Evolutionary conservation across 1,140 invertebrate species (phyloP).

Genomic region (Oryzaephilus surinamensis): DNA sequence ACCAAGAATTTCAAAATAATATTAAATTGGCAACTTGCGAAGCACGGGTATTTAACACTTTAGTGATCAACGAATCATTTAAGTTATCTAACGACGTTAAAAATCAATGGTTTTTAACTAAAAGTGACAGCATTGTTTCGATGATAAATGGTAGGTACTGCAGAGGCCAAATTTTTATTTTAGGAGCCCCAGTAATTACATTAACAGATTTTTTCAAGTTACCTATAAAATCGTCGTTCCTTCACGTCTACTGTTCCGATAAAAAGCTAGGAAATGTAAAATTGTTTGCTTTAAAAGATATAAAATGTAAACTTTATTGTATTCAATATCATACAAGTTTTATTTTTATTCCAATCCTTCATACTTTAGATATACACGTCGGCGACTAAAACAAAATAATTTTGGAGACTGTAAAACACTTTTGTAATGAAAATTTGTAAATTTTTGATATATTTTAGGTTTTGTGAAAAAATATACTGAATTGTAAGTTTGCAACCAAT

Average conservation of each 20-base stretch:
- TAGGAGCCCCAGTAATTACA: neutral
- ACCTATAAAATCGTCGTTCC: neutral
- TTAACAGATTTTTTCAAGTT: neutral
- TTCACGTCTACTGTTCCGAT: neutral
- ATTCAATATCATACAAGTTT: neutral
- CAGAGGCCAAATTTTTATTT: neutral
- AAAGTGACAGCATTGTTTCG: neutral
- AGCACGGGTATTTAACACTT: neutral
- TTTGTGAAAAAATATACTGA: neutral
- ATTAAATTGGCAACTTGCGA: neutral
- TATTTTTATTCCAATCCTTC: constrained; percentile 1
- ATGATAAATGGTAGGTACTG: neutral
- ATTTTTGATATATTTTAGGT: neutral
- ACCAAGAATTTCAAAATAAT: neutral
- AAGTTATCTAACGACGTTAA: neutral
- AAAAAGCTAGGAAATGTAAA: no score
- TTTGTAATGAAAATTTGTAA: neutral
- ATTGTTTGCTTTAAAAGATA: neutral
- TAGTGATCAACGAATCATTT: neutral
- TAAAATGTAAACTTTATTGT: neutral
- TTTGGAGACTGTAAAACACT: neutral
- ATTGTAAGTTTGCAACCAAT: neutral
- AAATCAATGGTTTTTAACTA: neutral
- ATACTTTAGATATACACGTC: neutral
- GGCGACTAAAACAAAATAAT: no score